Base-by-base conservation (phyloP, 2,888 invertebrate species). In the Drosophila siamana region DNA sequence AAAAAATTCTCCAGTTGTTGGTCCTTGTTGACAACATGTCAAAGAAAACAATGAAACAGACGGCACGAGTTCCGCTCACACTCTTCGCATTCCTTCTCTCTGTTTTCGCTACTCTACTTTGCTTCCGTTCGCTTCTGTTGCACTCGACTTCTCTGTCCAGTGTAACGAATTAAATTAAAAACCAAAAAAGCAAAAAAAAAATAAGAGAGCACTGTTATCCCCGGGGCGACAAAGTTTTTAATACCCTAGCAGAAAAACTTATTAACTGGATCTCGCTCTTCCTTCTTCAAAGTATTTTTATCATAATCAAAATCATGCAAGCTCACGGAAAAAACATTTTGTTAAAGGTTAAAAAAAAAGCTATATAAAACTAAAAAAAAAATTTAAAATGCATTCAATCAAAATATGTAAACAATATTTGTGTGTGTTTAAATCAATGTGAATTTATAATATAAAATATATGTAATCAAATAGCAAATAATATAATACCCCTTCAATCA, bases 21-120 rank as follows among this genome's bases (percentile, higher is more conserved):
- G 16, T 59, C 22, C 52, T 65, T 48, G 75, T 69, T 69, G 82
- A 81, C 69, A 78, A 64, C 40, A 64, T 73, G 69, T 60, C 68
- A 69, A 78, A 66, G 64, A 50, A 68, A 63, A 73, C 85, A 85
- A 81, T 63, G 65, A 48, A 48, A 52, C 63, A 47, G 43, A 50
- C 43, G 40, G 26, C 28, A 30, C 36, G 40, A 57, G 38, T 55
- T 55, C 11, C 5, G 16, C 47, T 24, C 24, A 24, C 13, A 16
- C 33, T 47, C 24, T 33, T 28, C 41, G 11, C 30, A 43, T 22
- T 46, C 19, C 16, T 46, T 26, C 28, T 24, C 19, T 36, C 33
- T n/a, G 38, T 41, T 40, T 64, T 24, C 16, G 46, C 16, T 43
- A 33, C 19, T 36, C 52, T 55, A 13, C 22, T 11, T 40, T 40